Base-by-base conservation (phyloP, 2,797 vertebrate species). In the Gouania willdenowi region DNA sequence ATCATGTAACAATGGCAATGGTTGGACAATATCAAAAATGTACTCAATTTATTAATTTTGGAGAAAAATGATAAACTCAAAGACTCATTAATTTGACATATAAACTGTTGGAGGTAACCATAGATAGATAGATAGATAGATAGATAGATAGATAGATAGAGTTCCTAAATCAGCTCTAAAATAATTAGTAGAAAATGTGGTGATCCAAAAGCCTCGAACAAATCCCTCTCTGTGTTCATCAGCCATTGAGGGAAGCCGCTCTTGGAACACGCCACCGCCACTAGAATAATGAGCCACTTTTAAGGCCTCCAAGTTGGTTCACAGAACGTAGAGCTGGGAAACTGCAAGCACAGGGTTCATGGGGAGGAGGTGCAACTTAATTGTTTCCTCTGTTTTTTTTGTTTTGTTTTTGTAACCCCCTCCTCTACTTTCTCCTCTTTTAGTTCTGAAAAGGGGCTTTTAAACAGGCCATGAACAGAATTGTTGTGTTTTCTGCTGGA, bases 281-380 rank as follows among this genome's bases (percentile, higher is more conserved):
- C 66, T 64, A 69, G 76, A 80, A 89, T 87, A 90, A 90, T 88
- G 81, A 82, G 55, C 62, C 84, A 80, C 84, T 87, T 85, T 85
- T 85, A 77, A 69, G 81, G 82, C 79, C 82, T 87, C 82, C 67
- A 77, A 85, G 83, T 83, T 79, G 78, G 82, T 87, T 89, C 84
- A 88, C 83, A 87, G 84, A 83, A 77, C 70, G 66, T 75, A 44
- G 82, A 79, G 84, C 85, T 90, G 88, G 88, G 88, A 90, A 89
- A 87, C 81, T 73, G 76, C 80, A 76, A 62, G 59, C 65, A 57
- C 60, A 46, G 78, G 69, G 79, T 84, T 86, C 73, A 84, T 75
- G 33, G 50, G 40, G 62, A 77, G 82, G 82, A 71, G 85, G 74
- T 77, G 77, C 62, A 48, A 63, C 71, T 79, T 85, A 81, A 89